Evolutionary conservation across 2,797 vertebrate species (phyloP).

Genomic region (Pseudocheirus occidentalis): DNA sequence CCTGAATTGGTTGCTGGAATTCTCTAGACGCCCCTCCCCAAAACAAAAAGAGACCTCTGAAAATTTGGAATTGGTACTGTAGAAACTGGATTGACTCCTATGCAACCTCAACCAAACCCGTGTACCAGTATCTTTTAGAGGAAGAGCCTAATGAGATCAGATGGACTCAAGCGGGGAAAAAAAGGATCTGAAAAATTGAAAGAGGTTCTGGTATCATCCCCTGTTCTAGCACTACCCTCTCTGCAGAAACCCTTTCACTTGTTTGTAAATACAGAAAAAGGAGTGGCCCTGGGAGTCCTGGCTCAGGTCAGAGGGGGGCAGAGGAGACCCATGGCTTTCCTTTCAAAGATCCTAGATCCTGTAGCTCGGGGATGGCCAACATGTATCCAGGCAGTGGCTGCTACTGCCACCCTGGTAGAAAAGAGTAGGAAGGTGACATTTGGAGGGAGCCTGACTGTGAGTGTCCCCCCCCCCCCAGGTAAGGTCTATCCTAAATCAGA

Average conservation of each 20-base stretch:
- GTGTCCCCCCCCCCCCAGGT: not conserved
- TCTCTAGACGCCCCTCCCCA: no score
- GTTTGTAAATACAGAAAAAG: not conserved
- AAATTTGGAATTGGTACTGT: no score
- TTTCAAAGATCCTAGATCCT: no score
- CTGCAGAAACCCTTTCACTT: not conserved
- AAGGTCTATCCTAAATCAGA: not conserved
- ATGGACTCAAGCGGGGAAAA: no score
- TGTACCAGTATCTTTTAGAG: no score
- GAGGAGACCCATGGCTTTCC: not conserved
- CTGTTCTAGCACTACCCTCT: not conserved
- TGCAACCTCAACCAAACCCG: no score
- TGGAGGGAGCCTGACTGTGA: not conserved
- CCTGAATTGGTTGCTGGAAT: no score
- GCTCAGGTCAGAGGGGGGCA: not conserved
- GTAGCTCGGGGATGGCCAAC: no score
- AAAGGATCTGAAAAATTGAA: not conserved
- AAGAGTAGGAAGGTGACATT: not conserved
- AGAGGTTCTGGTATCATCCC: not conserved
- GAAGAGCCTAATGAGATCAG: no score
- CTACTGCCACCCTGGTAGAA: not conserved
- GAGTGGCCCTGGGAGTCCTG: not conserved
- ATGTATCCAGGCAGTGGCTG: no score
- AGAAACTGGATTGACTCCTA: no score
- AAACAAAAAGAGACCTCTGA: rapidly evolving